phyloP scores from a whole-genome alignment of 2,888 invertebrate species.

The Hedychridium roseum region DNA sequence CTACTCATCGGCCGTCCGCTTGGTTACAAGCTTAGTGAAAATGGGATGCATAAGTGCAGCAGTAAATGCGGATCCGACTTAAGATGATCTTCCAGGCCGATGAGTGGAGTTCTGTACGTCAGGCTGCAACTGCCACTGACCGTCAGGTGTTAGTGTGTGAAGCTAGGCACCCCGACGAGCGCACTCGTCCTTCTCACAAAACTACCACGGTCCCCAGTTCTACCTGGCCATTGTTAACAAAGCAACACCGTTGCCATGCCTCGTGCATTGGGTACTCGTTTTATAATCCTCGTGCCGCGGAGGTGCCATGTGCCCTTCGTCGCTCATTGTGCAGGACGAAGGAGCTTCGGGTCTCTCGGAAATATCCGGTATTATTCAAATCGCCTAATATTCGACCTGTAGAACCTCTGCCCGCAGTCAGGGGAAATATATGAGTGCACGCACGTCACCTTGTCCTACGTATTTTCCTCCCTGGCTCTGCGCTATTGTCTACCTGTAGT shows the following conservation, averaged over 20 bases:
- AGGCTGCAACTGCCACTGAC: not conserved
- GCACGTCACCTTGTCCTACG: not conserved
- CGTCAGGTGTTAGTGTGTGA: constrained; percentile 14
- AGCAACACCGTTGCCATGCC: constrained; percentile 46
- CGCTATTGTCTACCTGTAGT: not conserved
- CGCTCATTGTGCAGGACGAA: not conserved
- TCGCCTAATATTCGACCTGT: not conserved
- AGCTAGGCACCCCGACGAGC: constrained; percentile 20
- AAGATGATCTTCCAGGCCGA: not conserved
- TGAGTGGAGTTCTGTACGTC: not conserved
- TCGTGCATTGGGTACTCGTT: constrained; percentile 51
- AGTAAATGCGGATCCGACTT: too few relatives aligned
- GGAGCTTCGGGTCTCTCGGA: not conserved
- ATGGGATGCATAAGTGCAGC: too few relatives aligned
- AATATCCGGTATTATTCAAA: not conserved
- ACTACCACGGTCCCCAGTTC: constrained; percentile 24
- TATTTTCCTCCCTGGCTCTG: constrained; percentile 7
- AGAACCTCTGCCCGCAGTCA: not conserved
- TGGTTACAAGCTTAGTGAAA: too few relatives aligned
- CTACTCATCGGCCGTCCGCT: too few relatives aligned
- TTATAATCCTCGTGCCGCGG: constrained; percentile 51
- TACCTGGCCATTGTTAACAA: constrained; percentile 37
- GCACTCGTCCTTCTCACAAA: constrained; percentile 21
- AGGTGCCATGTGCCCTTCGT: constrained; percentile 27
- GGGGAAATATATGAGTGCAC: not conserved